Evolutionary conservation across 2,888 invertebrate species (phyloP).

Genomic region (Apamea monoglypha): DNA sequence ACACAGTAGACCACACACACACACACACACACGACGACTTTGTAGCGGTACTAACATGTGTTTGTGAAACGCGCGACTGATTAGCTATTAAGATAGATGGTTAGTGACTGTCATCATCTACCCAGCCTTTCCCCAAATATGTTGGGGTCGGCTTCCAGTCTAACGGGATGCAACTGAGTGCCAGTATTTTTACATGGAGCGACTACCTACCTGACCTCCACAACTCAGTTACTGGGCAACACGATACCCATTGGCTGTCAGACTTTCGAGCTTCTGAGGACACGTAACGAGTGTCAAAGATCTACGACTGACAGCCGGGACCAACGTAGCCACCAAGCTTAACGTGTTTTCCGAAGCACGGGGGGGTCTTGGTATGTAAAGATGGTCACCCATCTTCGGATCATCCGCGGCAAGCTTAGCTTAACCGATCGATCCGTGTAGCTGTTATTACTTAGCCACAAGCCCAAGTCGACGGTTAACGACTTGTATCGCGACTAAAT

Average conservation of each 20-base stretch:
- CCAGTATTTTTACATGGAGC: no score
- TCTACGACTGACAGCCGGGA: neutral
- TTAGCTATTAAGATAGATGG: neutral
- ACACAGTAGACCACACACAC: no score
- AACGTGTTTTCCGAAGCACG: neutral
- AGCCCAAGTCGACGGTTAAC: neutral
- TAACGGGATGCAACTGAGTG: no score
- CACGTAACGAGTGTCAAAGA: neutral
- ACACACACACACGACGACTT: neutral
- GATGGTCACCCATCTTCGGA: neutral
- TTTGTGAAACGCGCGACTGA: neutral
- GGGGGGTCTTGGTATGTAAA: neutral
- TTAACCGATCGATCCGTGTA: neutral
- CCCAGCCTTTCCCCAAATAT: neutral
- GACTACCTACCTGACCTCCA: no score
- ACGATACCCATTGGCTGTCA: no score
- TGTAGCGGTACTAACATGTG: neutral
- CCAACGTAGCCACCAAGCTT: no score
- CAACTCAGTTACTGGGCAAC: no score
- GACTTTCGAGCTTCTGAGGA: neutral
- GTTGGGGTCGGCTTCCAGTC: no score
- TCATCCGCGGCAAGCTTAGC: neutral
- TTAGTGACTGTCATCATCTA: neutral
- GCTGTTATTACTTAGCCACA: no score
- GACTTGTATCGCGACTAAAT: neutral